A percentile compares a stretch with the other conserved stretches of the same genome.
These are phyloP conservation scores for Grallaria varia DNA, from an alignment of 2,113 vertebrate genomes.

Conservation along the genomic window DNA sequence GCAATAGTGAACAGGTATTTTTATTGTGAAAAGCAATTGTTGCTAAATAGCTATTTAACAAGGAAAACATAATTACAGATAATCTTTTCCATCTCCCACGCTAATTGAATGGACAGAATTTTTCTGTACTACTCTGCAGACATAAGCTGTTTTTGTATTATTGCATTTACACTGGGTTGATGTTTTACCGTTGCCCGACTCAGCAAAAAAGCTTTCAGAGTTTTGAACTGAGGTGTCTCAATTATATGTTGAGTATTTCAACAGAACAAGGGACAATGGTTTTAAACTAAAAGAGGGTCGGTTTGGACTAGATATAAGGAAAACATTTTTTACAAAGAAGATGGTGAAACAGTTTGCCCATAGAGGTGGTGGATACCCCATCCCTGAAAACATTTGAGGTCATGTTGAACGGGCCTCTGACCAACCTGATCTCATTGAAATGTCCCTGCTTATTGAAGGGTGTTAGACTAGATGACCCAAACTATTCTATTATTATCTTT, in stretches of 20 bases:
- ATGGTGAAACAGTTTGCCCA: background rate
- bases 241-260: background rate
- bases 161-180: background rate
- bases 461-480: background rate
- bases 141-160: background rate
- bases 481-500: background rate
- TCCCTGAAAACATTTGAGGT: background rate
- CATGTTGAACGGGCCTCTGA: background rate
- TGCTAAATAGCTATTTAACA: background rate
- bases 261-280: background rate
- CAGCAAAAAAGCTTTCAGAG: background rate
- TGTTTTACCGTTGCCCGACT: background rate
- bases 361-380: background rate
- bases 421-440: background rate
- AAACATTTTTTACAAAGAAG: background rate
- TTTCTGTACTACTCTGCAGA: background rate
- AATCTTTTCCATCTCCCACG: background rate
- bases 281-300: background rate
- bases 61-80: slow-evolving; percentile 7
- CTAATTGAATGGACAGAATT: slow-evolving; percentile 15
- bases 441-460: background rate
- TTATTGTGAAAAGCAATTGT: background rate
- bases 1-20: background rate
- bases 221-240: background rate
- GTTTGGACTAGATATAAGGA: background rate